A percentile compares a stretch with the other conserved stretches of the same genome.
Evolutionary conservation across 2,888 invertebrate species (phyloP).

Genomic region (Cecidostiba fungosa): DNA sequence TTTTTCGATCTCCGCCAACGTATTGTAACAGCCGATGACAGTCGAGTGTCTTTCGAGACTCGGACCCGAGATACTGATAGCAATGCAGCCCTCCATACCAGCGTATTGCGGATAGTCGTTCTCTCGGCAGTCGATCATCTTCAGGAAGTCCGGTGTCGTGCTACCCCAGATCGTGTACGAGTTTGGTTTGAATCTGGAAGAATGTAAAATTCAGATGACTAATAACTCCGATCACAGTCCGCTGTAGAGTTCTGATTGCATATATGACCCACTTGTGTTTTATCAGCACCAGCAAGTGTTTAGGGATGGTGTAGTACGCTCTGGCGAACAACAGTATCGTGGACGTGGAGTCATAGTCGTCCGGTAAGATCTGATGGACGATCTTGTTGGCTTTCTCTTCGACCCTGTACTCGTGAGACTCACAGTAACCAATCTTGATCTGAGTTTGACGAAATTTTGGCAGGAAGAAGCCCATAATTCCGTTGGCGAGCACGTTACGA

Average conservation of each 20-base stretch:
- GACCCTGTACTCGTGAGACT: background rate
- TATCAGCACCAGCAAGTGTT: background rate
- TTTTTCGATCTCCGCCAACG: background rate
- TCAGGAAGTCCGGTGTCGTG: background rate
- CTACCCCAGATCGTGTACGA: background rate
- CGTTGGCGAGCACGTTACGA: background rate
- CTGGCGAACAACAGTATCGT: background rate
- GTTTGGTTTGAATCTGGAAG: background rate
- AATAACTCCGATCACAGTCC: too few relatives aligned
- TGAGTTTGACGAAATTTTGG: background rate
- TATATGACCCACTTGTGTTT: background rate
- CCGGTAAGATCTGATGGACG: background rate
- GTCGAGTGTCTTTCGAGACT: background rate
- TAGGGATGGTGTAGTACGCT: background rate
- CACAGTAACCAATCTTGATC: background rate
- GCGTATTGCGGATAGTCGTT: background rate
- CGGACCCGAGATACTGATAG: background rate
- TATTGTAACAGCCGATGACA: background rate
- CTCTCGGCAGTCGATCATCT: background rate
- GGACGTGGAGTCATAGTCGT: background rate
- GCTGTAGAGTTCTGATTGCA: too few relatives aligned
- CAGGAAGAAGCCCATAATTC: background rate
- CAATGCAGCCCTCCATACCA: background rate
- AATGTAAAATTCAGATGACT: background rate
- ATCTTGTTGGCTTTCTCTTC: background rate